phyloP scores from a whole-genome alignment of 2,113 vertebrate species.

The Rhodinocichla rosea region DNA sequence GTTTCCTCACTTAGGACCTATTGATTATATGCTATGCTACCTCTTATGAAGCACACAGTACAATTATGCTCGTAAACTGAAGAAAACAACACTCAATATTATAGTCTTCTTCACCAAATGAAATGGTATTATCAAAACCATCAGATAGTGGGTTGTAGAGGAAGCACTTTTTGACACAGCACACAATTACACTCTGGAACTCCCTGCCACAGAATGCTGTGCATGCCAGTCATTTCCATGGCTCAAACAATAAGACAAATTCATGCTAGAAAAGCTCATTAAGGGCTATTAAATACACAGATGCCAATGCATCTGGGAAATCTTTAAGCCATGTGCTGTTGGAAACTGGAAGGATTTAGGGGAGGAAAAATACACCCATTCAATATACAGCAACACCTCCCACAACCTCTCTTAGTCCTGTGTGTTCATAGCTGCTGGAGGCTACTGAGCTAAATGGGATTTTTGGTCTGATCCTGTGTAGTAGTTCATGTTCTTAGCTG shows the following conservation, averaged over 20 bases:
- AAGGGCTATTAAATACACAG: not conserved
- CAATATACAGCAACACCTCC: not conserved
- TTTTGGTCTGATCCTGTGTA: not conserved
- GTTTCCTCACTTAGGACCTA: not conserved
- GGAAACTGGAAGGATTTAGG: not conserved
- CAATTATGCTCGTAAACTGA: not conserved
- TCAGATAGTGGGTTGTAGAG: constrained; percentile 16
- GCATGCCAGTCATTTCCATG: not conserved
- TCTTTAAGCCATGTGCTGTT: not conserved
- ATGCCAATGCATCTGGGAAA: not conserved
- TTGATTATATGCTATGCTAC: not conserved
- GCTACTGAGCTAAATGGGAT: not conserved
- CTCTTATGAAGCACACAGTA: not conserved
- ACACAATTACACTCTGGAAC: not conserved
- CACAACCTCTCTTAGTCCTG: rapidly evolving
- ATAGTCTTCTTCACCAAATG: not conserved
- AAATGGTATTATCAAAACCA: constrained; percentile 1
- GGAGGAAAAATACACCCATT: not conserved
- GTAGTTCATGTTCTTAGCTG: not conserved
- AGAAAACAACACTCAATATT: not conserved
- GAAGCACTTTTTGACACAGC: constrained; percentile 23
- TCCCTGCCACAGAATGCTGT: constrained; percentile 16
- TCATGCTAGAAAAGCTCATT: constrained; percentile 29
- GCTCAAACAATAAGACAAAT: not conserved
- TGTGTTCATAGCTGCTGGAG: not conserved